Evolutionary conservation across 1,140 invertebrate genomes (phyloP), one percentile per base, ranked within the genome.

Genomic region (Brachionus rubens): DNA sequence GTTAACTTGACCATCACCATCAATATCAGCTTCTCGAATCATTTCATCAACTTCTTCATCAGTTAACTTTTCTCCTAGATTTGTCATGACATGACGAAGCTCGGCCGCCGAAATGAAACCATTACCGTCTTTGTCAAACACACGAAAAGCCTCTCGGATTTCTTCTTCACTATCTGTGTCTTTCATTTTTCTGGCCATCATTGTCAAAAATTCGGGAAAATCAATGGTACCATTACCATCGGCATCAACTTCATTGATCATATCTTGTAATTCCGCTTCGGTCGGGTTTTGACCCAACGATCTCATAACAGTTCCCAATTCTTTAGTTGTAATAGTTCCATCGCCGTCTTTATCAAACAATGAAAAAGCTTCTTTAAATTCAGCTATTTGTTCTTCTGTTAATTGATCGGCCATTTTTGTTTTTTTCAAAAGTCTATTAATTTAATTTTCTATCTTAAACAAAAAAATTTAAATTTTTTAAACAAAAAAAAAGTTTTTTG

Each of bases 181-280:
- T 86, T 96, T 96, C 94, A 97, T 97, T 89, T 97, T 97, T 82
- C 92, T 89, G 80, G 94, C 94, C 94, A 96, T 96, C 94, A 97
- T 97, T 80, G 94, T 96, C 79, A 97, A 88, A 87, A 98, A 97
- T 87, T 96, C 94, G 79, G 93, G 93, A 86, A 97, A 97, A 86
- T 97, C 94, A 87, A 97, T 96, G 81, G 94, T 96, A 80, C 94
- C 94, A 86, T 96, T 96, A 81, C 96, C 95, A 86, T 99, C 96
- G 81, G 95, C 94, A 87, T 99, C 96, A 77, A 99, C 95, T 89
- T 99, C 96, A 86, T 99, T 98, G 86, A 99, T 98, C 95, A 99
- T 98, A 86, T 98, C 95, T 85, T 98, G 95, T 46, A 99, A 89
- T 86, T 99, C 96, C 50, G 95, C 95, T 87, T 99, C 96, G 82